Base-by-base conservation (phyloP, 1,140 invertebrate species). In the Drusus annulatus region DNA sequence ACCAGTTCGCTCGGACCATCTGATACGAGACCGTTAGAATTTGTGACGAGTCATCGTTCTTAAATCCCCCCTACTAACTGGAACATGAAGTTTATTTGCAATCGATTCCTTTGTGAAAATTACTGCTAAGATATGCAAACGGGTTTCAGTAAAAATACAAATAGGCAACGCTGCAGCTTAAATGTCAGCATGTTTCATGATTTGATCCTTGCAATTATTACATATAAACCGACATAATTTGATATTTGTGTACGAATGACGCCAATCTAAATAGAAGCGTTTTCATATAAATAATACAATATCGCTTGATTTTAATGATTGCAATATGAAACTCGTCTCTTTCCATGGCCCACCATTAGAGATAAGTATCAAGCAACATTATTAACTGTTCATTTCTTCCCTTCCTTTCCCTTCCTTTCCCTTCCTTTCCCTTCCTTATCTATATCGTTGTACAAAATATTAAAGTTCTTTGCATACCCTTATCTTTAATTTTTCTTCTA, bases 1-100 rank as follows among this genome's bases (percentile, higher is more conserved):
- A 60, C 60, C 45, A 63, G 51, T 56, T 71, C 75, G 45, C 68
- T 28, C 16, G 25, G 28, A 19, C 45, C 56, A 23, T 81, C 58
- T 79, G 68, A 54, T 76, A 63, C 80, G 80, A 60, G 56, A 79
- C 77, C 50, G 78, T 71, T 60, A 50, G 15, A 74, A 58, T 21
- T 73, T 54, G 10, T 25, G 54, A 58, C 52, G 10, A 63, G 45
- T 51, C 58, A 56, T 23, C 65, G 17, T 58, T 79, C 68, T 54
- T 23, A 76, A 79, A 82, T 58, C 76, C 77, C 68, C 45, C 45
- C 63, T 19, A 17, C 28, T 19, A 31, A 36, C 36, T 45, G 36
- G 36, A 45, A 45, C 36, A 45, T 17, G 23, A 17, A 45, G 75
- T 69, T 76, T 51, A 15, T 23, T 58, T 60, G 77, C 23, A 76